phyloP scores from a whole-genome alignment of 1,140 invertebrate species.

The Cydia amplana region DNA sequence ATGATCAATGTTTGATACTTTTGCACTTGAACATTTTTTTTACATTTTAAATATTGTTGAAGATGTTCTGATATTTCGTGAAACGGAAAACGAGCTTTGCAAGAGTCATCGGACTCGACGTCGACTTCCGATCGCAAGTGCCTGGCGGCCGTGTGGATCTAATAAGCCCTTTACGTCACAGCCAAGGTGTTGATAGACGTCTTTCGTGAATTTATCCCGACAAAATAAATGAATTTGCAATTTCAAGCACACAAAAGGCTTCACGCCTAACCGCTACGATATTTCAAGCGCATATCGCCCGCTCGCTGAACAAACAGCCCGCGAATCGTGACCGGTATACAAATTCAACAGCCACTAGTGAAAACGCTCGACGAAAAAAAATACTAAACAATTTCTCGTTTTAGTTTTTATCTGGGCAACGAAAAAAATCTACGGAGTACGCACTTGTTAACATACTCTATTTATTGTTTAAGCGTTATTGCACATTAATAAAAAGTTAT shows the following conservation, averaged over 20 bases:
- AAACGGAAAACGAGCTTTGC: no score
- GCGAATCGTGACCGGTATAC: slow-evolving; percentile 29
- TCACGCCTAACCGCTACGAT: slow-evolving; percentile 24
- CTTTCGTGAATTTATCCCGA: background rate
- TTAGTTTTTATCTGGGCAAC: slow-evolving; percentile 7
- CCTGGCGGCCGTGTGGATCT: no score
- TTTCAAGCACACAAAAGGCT: slow-evolving; percentile 15
- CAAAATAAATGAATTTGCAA: slow-evolving; percentile 25
- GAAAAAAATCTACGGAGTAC: background rate
- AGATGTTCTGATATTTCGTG: no score
- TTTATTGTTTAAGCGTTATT: background rate
- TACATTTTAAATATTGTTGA: no score
- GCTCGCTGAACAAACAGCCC: slow-evolving; percentile 30
- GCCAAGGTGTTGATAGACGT: background rate
- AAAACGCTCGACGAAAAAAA: slow-evolving; percentile 20
- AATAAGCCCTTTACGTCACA: background rate
- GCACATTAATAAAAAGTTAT: no score
- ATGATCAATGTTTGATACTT: no score
- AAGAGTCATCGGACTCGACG: no score
- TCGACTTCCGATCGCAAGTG: no score
- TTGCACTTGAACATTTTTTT: no score
- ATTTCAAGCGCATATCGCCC: slow-evolving; percentile 30
- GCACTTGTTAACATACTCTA: background rate
- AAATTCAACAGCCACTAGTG: slow-evolving; percentile 18
- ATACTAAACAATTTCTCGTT: slow-evolving; percentile 6